Conservation (phyloP, 2,113 vertebrate genomes). For the Rhegmatorhina hoffmannsi region DNA sequence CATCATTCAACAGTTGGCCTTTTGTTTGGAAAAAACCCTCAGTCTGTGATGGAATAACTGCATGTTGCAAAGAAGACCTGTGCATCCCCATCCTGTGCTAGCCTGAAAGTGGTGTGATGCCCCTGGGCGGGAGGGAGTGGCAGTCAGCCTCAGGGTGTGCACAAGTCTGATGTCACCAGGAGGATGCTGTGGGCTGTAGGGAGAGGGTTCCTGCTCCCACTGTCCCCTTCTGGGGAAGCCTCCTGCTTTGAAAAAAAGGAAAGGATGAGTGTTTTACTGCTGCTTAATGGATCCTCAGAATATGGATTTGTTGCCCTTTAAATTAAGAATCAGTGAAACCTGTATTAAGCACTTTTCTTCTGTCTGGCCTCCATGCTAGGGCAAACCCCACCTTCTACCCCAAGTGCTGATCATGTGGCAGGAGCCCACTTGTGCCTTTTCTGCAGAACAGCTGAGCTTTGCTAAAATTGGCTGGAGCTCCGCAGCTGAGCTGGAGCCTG, state of each 20-base stretch:
- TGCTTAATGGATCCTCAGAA: neutral
- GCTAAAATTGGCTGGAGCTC: neutral
- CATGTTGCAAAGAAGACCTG: neutral
- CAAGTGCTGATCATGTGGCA: neutral
- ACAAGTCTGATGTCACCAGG: neutral
- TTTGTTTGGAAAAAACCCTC: neutral
- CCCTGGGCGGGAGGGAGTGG: neutral
- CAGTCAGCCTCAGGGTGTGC: neutral
- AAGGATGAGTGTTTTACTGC: neutral
- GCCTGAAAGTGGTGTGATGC: neutral
- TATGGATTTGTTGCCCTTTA: neutral
- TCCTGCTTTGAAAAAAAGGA: neutral
- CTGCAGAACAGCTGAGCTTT: neutral
- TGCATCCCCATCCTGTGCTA: rapidly evolving
- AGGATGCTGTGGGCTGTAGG: neutral
- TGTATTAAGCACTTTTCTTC: neutral
- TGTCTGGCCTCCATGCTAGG: neutral
- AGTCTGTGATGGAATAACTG: neutral
- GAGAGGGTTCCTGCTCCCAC: neutral
- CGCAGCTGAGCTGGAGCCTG: neutral
- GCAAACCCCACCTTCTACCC: neutral
- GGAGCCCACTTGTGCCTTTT: neutral
- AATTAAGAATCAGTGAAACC: neutral
- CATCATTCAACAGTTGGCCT: neutral
- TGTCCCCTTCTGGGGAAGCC: neutral